Percentiles rank a stretch among this genome's conserved stretches.
phyloP scores from a whole-genome alignment of 1,140 invertebrate species.

The Drosophila virilis region DNA sequence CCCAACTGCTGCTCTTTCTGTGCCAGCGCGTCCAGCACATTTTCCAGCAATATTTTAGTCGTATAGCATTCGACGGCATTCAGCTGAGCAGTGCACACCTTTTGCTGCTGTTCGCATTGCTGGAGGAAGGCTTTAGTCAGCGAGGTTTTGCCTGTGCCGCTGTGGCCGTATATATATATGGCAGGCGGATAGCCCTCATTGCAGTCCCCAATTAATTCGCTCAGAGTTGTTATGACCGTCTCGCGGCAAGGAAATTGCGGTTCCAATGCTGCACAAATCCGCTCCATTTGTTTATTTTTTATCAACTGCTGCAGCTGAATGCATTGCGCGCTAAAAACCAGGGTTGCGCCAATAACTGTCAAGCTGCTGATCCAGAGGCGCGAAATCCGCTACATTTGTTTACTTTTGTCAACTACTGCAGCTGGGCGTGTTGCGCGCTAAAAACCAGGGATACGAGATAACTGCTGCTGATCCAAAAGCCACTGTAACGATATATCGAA shows the following conservation, averaged over 20 bases:
- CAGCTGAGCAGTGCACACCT: slow-evolving; percentile 88
- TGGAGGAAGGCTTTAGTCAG: slow-evolving; percentile 87
- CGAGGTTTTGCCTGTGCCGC: slow-evolving; percentile 92
- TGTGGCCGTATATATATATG: slow-evolving; percentile 91
- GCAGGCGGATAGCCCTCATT: slow-evolving; percentile 87
- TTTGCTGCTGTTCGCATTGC: slow-evolving; percentile 82
- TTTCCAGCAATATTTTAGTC: slow-evolving; percentile 90
- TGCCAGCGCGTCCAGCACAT: slow-evolving; percentile 88
- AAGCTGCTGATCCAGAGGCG: too few species aligned
- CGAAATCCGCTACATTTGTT: too few species aligned
- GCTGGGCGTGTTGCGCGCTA: too few species aligned
- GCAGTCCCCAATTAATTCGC: slow-evolving; percentile 86
- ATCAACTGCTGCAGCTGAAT: slow-evolving; percentile 28
- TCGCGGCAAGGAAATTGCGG: slow-evolving; percentile 86
- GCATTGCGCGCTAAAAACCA: slow-evolving; percentile 22
- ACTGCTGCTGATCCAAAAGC: too few species aligned
- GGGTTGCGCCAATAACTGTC: not conserved
- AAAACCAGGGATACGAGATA: too few species aligned
- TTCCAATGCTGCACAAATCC: slow-evolving; percentile 50
- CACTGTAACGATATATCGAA: too few species aligned
- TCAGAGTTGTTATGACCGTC: slow-evolving; percentile 86
- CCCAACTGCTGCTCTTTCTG: not conserved
- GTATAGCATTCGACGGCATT: slow-evolving; percentile 93
- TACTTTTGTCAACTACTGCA: too few species aligned
- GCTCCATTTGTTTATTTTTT: slow-evolving; percentile 52